A percentile compares a stretch with the other conserved stretches of the same genome.
Conservation (phyloP, 2,113 vertebrate genomes). For the Stercorarius parasiticus region DNA sequence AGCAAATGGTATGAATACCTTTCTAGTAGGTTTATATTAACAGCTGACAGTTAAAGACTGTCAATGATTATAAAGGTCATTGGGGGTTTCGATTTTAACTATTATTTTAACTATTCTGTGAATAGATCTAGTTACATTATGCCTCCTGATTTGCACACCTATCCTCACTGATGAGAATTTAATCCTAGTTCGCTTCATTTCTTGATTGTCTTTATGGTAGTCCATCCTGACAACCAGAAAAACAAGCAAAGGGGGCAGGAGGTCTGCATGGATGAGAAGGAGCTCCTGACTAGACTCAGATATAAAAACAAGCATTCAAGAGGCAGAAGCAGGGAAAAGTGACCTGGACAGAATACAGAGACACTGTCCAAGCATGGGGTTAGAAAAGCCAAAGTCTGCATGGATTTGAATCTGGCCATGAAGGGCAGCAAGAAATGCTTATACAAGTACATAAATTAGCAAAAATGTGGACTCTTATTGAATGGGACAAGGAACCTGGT, state of each 20-base stretch:
- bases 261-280: neutral
- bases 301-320: neutral
- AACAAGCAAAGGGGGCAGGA: neutral
- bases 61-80: neutral
- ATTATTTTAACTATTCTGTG: neutral
- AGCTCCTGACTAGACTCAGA: neutral
- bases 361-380: neutral
- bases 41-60: neutral
- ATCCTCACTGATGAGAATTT: neutral
- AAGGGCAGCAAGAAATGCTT: neutral
- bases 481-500: neutral
- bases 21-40: neutral
- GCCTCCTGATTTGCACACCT: neutral
- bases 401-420: neutral
- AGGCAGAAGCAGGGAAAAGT: neutral
- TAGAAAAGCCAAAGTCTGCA: neutral
- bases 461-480: neutral
- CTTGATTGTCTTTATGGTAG: neutral
- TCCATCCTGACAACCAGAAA: neutral
- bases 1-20: neutral
- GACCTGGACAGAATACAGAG: neutral
- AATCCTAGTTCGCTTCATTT: neutral
- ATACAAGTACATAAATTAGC: neutral
- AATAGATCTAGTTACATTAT: neutral
- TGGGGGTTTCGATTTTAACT: neutral